Base-by-base conservation (phyloP, 2,888 invertebrate species). In the Proisotoma minuta region DNA sequence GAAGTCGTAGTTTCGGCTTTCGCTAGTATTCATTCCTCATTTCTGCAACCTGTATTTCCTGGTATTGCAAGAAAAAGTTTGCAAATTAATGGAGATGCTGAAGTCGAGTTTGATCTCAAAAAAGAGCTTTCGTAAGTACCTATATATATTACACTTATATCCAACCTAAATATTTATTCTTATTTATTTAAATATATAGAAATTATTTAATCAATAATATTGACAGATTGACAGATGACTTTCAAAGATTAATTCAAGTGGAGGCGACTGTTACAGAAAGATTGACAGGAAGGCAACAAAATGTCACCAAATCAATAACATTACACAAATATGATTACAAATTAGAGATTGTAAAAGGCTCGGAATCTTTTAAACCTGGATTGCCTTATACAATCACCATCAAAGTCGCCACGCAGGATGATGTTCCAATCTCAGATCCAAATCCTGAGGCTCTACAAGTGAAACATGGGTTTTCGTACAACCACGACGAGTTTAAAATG, bases 221-320 rank as follows among this genome's bases (percentile, higher is more conserved):
- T n/a, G n/a, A n/a, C n/a, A 87, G 87, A 75, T 79, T 95, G 59
- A 85, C 84, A 34, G 89, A 89, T 74, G 91, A 92, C 58, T 89
- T 86, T 73, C 86, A 88, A 74, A 83, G 92, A 71, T 87, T 87
- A 24, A 85, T 96, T 50, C 84, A 90, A 29, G 84, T 96, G 52
- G 88, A 92, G 76, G 95, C 92, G 0, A 87, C 89, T 4, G 86
- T 97, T 2, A 93, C 94, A 77, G 97, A 98, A 80, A 86, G 86
- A 59, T 82, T 92, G 70, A 96, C 96, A 1, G 84, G 88, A 18
- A 84, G 92, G 56, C 84, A 87, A 72, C 89, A 94, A 76, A 91
- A 91, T 76, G 85, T 87, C 18, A 84, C 88, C 0, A 81, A 85
- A 1, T 82, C 87, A 65, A 81, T 92, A 39, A 83, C 86, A 59